Evolutionary conservation across 2,888 invertebrate species (phyloP), one percentile per base, ranked within the genome.

Genomic region (Acrobasis suavella): DNA sequence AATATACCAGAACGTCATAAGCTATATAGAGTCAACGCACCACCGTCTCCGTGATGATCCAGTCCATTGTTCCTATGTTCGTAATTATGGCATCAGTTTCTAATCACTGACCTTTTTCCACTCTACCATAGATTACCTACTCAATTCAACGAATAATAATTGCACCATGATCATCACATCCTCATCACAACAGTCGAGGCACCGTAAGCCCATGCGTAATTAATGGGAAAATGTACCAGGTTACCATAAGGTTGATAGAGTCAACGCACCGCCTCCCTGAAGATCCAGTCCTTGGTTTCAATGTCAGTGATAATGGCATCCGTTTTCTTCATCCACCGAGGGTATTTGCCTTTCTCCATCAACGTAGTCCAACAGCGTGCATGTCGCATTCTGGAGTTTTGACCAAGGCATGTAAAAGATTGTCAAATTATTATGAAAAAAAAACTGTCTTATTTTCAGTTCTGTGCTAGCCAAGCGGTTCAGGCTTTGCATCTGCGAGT

Each of bases 271-370:
- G 95, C 94, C 79, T 97, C 97, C 65, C 97, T 93, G 62, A 96
- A 95, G 10, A 96, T 93, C 97, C 97, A 97, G 76, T 97, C 95
- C 71, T 96, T 95, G 65, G 95, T 93, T 83, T 97, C 97, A 68
- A 97, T 93, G n/a, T 96, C 96, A 58, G 94, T 94, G 67, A 97
- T 93, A 73, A 97, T 94, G n/a, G 88, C 89, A 14, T 94, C 90
- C 5, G 95, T 88, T 59, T 92, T 89, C 73, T 95, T 94, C 76
- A 94, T 72, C 94, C 94, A 74, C 84, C 78, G 70, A 1, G 88
- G 86, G 62, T 80, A 80, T 49, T 72, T 62, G 0, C 79, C 82
- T 5, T 71, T 74, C 54, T 91, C 92, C 49, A 83, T 84, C 65
- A 91, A 62, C 8, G 80, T 77, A 62, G 75, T 77, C 92, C 92